phyloP scores from a whole-genome alignment of 2,888 invertebrate genomes.

The Cistogaster globosa region DNA sequence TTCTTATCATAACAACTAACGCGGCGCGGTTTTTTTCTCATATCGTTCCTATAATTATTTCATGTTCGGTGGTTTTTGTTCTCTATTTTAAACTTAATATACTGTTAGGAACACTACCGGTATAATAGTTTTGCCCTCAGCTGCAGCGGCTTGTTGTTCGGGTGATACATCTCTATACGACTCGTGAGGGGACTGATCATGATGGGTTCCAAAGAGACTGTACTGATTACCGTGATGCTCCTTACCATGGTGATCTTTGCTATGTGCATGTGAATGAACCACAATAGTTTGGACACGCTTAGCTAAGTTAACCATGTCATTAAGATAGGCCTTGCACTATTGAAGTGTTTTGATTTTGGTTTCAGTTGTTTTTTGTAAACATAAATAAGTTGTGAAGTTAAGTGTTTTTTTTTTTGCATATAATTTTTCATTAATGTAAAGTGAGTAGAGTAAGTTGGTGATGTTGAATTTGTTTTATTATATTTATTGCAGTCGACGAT shows the following conservation, averaged over 20 bases:
- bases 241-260: constrained; percentile 70
- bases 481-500: constrained; percentile 34
- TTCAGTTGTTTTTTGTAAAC: constrained; percentile 13
- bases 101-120: constrained; percentile 68
- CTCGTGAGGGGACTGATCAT: constrained; percentile 78
- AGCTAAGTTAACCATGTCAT: constrained; percentile 81
- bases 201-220: constrained; percentile 77
- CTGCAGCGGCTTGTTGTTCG: constrained; percentile 73
- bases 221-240: constrained; percentile 75
- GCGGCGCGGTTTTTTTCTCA: constrained; percentile 24
- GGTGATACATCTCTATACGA: constrained; percentile 83
- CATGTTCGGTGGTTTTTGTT: constrained; percentile 11
- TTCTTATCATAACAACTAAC: not conserved
- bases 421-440: not conserved
- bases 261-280: constrained; percentile 79
- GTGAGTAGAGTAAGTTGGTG: constrained; percentile 39
- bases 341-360: constrained; percentile 15
- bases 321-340: constrained; percentile 81
- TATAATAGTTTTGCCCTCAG: constrained; percentile 75
- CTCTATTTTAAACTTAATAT: constrained; percentile 38
- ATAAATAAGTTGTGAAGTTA: constrained; percentile 21
- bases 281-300: constrained; percentile 81
- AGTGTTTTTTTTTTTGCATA: not conserved
- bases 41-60: constrained; percentile 8
- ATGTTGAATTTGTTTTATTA: constrained; percentile 63